Evolutionary conservation across 2,113 vertebrate genomes (phyloP).

Genomic region (Heterochromis multidens): DNA sequence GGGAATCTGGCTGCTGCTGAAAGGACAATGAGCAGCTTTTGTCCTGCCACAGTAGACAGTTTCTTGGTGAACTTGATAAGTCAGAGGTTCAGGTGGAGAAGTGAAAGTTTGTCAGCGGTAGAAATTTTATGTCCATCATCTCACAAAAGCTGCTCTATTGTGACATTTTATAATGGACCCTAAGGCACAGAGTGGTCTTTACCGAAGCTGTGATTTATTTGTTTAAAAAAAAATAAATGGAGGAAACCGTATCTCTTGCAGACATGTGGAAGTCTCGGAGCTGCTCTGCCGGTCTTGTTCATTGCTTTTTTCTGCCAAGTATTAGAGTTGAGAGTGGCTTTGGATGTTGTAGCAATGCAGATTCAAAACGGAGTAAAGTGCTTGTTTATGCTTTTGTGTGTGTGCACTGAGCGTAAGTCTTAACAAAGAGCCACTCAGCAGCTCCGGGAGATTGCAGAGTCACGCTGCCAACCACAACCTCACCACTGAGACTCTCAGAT

Average conservation of each 20-base stretch:
- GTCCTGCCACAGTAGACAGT: background rate
- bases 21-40: slow-evolving; percentile 37
- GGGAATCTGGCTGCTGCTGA: slow-evolving; percentile 35
- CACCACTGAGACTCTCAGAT: slow-evolving; percentile 3
- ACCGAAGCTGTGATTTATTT: background rate
- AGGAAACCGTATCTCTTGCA: background rate
- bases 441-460: slow-evolving; percentile 22
- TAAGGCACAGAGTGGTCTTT: background rate
- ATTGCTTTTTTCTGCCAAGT: background rate
- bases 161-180: background rate
- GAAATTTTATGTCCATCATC: background rate
- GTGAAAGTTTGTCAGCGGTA: background rate
- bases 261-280: background rate
- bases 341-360: background rate
- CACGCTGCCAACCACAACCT: background rate
- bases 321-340: background rate
- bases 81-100: background rate
- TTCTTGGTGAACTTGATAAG: slow-evolving; percentile 4
- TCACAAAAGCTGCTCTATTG: background rate
- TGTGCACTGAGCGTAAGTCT: background rate
- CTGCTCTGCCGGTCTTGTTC: background rate
- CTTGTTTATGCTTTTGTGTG: background rate
- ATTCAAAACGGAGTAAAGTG: background rate
- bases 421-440: slow-evolving; percentile 31
- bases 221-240: background rate